Evolutionary conservation across 2,797 vertebrate species (phyloP).

Genomic region (Threskiornis aethiopicus): DNA sequence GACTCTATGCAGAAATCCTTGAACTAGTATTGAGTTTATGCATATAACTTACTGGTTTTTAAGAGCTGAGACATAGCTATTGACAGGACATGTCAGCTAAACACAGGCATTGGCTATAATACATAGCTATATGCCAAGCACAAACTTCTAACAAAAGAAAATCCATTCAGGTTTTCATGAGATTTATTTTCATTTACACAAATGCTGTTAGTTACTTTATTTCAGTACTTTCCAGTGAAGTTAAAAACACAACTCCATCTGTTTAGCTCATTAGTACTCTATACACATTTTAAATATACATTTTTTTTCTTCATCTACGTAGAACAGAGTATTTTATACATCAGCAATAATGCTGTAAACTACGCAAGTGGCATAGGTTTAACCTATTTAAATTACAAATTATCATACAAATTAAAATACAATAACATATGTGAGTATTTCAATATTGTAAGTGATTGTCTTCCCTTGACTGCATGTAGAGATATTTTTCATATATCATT

Average conservation of each 20-base stretch:
- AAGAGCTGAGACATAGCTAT: neutral
- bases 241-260: conserved; percentile 44
- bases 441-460: neutral
- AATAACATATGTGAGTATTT: neutral
- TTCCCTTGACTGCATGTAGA: neutral
- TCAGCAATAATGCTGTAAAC: neutral
- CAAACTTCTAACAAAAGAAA: conserved; percentile 13
- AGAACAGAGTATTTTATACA: neutral
- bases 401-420: neutral
- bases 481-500: neutral
- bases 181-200: conserved; percentile 42
- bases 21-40: neutral
- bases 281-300: neutral
- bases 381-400: neutral
- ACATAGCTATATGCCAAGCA: neutral
- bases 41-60: neutral
- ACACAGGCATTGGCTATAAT: neutral
- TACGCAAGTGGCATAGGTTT: neutral
- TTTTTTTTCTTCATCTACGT: neutral
- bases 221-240: conserved; percentile 6
- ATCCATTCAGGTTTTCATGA: conserved; percentile 18
- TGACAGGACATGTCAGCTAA: conserved; percentile 5
- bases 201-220: conserved; percentile 31
- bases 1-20: neutral
- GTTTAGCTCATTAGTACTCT: conserved; percentile 6